Evolutionary conservation across 2,888 invertebrate genomes (phyloP), one percentile per base, ranked within the genome.

Genomic region (Polydrusus cervinus): DNA sequence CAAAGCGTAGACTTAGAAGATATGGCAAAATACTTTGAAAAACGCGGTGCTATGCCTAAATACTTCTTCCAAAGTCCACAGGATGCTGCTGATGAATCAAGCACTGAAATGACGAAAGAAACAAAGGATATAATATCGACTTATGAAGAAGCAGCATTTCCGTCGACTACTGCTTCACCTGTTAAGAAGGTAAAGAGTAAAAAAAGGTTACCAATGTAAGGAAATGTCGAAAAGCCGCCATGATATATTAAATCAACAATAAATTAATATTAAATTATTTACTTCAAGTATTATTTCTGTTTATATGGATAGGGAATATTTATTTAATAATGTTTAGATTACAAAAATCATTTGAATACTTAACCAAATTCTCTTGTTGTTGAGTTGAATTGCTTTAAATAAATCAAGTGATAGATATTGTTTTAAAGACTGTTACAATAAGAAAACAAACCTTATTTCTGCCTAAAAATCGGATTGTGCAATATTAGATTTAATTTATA

Each of bases 11-110:
- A 73, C 30, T 76, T 70, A 14, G 71, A 71, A 0, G 60, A 66
- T n/a, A 76, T 76, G 76, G 64, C 61, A 7, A 74, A 67, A 62
- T 77, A 77, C 64, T 77, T 74, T 40, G 40, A 60, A 3, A 53
- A 57, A 43, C 61, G 77, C 13, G 68, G 74, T 8, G 71, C 67
- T 1, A 55, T 73, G 70, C 69, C 73, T 10, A 66, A 60, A 30
- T 53, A 76, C 34, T 70, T 73, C 40, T 73, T 47, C 13, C 73
- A 76, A 40, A 64, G 43, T n/a, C 51, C 68, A n/a, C 60, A 66
- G 16, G 47, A 60, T 11, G 47, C 1, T 38, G 57, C 60, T 13
- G 25, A 60, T 14, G 60, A 43, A 43, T 10, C 8, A 66, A 18
- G 34, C 3, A 38, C 38, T 0, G 38, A 30, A 14, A 14, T n/a